Evolutionary conservation across 2,797 vertebrate genomes (phyloP).

Genomic region (Mus spretus): DNA sequence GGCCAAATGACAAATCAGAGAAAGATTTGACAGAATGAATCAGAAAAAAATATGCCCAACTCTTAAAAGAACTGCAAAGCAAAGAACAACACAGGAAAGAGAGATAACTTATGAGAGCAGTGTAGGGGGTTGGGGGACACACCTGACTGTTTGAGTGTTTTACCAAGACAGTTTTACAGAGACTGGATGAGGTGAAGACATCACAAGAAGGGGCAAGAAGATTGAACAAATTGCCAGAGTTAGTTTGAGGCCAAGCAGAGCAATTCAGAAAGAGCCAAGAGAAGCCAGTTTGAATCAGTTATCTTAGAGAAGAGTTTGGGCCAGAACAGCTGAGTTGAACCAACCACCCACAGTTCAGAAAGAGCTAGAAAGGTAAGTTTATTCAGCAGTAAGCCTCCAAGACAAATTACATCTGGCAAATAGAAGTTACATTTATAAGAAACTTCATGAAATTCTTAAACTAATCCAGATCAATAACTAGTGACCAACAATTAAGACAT

Average conservation of each 20-base stretch:
- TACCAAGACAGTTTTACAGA: not conserved
- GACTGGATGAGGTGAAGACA: not conserved
- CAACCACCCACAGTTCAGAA: not conserved
- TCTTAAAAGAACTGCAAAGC: not conserved
- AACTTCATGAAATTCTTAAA: slow-evolving; percentile 23
- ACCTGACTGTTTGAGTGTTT: not conserved
- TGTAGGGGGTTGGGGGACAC: too few species aligned
- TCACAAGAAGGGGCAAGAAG: not conserved
- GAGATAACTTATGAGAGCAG: not conserved
- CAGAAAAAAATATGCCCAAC: not conserved
- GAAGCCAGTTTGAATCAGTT: not conserved
- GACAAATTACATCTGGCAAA: not conserved
- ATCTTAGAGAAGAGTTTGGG: not conserved
- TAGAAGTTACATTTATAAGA: not conserved
- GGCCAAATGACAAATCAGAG: not conserved
- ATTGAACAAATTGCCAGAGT: not conserved
- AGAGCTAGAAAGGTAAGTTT: not conserved
- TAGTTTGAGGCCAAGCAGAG: not conserved
- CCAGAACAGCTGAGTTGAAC: not conserved
- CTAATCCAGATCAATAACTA: slow-evolving; percentile 13
- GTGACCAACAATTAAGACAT: slow-evolving; percentile 10
- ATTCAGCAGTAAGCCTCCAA: not conserved
- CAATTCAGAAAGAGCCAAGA: not conserved
- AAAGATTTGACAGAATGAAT: not conserved
- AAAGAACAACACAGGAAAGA: not conserved